Percentiles rank a stretch among this genome's conserved stretches.
Evolutionary conservation across 2,888 invertebrate species (phyloP).

Genomic region (Iselma pallidipennis): DNA sequence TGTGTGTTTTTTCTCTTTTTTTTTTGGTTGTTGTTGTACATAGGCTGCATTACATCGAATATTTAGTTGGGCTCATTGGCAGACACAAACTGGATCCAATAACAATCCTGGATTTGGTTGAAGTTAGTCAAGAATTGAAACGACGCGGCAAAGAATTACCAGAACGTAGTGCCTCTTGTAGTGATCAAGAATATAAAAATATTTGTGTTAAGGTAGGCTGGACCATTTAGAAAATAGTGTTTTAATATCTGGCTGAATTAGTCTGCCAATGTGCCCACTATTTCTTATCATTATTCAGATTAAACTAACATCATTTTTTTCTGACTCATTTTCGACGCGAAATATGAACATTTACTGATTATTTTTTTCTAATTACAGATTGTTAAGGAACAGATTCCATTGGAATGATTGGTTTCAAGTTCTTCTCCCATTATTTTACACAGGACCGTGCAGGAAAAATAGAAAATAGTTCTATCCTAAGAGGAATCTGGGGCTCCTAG

Average conservation of each 20-base stretch:
- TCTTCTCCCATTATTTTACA: too few species aligned
- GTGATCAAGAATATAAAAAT: conserved; percentile 81
- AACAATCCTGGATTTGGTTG: conserved; percentile 82
- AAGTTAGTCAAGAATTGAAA: conserved; percentile 85
- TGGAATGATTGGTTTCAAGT: conserved; percentile 60
- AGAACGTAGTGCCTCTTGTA: conserved; percentile 78
- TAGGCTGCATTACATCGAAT: conserved; percentile 95
- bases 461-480: too few species aligned
- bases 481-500: too few species aligned
- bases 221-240: conserved; percentile 24
- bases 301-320: not conserved
- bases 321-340: not conserved
- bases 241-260: conserved; percentile 26
- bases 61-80: conserved; percentile 87
- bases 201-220: conserved; percentile 81
- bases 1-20: conserved; percentile 13
- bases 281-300: not conserved
- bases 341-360: not conserved
- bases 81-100: conserved; percentile 85
- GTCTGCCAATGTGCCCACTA: conserved; percentile 49
- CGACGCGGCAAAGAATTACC: conserved; percentile 84
- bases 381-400: conserved; percentile 72
- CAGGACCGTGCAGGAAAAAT: too few species aligned
- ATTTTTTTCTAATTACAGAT: conserved; percentile 62
- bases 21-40: conserved; percentile 44